phyloP scores from a whole-genome alignment of 2,113 vertebrate genomes.

The Sapayoa aenigma region DNA sequence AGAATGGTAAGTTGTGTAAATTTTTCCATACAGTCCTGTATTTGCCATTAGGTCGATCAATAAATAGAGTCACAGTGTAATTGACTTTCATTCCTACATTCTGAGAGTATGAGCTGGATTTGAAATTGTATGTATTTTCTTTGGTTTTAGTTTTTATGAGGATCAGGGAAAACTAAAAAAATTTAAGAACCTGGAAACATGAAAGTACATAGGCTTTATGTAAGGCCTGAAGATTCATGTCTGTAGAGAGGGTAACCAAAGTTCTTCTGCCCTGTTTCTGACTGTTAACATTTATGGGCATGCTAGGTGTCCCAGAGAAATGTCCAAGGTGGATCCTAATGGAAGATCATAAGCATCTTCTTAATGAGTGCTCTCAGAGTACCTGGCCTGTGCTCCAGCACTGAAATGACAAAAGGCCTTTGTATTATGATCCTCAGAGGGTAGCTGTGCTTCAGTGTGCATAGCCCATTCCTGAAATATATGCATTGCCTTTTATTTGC shows the following conservation, averaged over 20 bases:
- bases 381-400: background rate
- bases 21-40: background rate
- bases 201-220: background rate
- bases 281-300: background rate
- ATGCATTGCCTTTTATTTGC: background rate
- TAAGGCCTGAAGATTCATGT: background rate
- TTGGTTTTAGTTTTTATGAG: background rate
- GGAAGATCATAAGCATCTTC: background rate
- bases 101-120: background rate
- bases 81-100: background rate
- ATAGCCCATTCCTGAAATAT: background rate
- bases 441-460: background rate
- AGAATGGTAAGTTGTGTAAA: constrained; percentile 85
- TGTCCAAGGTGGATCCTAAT: background rate
- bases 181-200: background rate
- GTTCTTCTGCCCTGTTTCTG: background rate
- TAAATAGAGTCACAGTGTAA: background rate
- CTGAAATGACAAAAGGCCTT: background rate
- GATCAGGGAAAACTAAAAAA: background rate
- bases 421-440: background rate
- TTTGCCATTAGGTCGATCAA: background rate
- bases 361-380: background rate
- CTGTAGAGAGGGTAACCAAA: background rate
- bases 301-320: background rate
- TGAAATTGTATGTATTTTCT: background rate